Conservation (phyloP, 1,140 invertebrate species). For the Ceratosolen fusciceps region DNA sequence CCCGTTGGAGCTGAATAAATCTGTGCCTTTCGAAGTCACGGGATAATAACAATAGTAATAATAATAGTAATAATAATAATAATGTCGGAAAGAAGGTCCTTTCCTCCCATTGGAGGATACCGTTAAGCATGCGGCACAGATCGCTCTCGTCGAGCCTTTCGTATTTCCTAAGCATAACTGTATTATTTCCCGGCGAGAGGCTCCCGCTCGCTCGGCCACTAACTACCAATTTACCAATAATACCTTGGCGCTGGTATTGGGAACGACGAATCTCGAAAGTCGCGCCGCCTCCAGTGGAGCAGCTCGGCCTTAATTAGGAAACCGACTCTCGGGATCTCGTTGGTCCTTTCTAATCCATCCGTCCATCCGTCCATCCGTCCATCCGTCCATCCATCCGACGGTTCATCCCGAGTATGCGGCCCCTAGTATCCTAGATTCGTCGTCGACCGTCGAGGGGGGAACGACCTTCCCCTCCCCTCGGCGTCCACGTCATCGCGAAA, state of each 20-base stretch:
- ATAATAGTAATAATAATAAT: background rate
- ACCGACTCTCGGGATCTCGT: too few relatives aligned
- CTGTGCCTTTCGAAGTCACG: too few relatives aligned
- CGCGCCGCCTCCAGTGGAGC: background rate
- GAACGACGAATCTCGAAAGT: background rate
- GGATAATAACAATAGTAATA: too few relatives aligned
- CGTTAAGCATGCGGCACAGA: background rate
- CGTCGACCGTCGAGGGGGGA: too few relatives aligned
- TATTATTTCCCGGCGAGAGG: background rate
- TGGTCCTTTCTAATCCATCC: too few relatives aligned
- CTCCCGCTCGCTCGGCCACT: background rate
- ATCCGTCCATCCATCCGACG: too few relatives aligned
- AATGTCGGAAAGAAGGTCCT: background rate
- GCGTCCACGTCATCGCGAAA: too few relatives aligned
- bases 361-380: too few relatives aligned
- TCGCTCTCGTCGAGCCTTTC: background rate
- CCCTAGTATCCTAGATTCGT: too few relatives aligned
- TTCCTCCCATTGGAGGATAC: background rate
- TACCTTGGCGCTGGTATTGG: background rate
- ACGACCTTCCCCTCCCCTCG: too few relatives aligned
- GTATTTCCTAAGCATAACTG: conserved; percentile 3
- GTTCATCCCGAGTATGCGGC: too few relatives aligned
- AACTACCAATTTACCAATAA: background rate
- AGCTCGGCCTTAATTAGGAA: background rate
- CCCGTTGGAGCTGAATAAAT: too few relatives aligned